Evolutionary conservation across 2,113 vertebrate species (phyloP), one percentile per base, ranked within the genome.

Genomic region (Pungitius pungitius): DNA sequence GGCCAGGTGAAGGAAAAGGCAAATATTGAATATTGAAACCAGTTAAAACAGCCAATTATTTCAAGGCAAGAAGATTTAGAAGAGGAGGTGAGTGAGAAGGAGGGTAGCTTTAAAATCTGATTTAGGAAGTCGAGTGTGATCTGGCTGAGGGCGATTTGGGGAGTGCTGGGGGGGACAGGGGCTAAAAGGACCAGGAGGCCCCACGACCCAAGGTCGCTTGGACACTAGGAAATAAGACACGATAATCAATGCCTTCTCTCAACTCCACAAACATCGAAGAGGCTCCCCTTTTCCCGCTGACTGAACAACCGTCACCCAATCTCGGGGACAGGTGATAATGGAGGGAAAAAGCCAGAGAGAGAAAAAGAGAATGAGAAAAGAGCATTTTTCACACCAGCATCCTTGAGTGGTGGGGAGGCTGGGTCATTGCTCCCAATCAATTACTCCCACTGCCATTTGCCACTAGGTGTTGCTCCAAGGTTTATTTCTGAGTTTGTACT

Each of bases 311-410:
- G 82, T 87, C 86, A 83, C 75, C 78, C 69, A 82, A 78, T 84
- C 81, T 85, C 54, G 58, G n/a, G 73, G 86, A 86, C 81, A 90
- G 85, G 84, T 88, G 89, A 89, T 91, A 92, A 91, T 88, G 86
- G 89, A 86, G 79, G 15, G 43, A 57, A 82, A 78, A 60, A 51
- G 35, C 69, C 49, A 52, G 26, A 42, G 58, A 78, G 82, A 81
- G 69, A 24, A 59, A 75, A 77, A 84, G 69, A 80, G 69, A 82
- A 85, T 30, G 52, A 85, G 79, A 73, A 87, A 88, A 81, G 56
- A 60, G 66, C 72, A 85, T 86, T 89, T 90, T 85, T 87, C 84
- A 79, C 89, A 82, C 77, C 57, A 35, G 37, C 69, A 59, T 82
- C 72, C 61, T 12, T 69, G 59, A 80, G 76, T 65, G 57, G 72